Conservation (phyloP, 2,797 vertebrate genomes). For the Helicolenus hilgendorfi region DNA sequence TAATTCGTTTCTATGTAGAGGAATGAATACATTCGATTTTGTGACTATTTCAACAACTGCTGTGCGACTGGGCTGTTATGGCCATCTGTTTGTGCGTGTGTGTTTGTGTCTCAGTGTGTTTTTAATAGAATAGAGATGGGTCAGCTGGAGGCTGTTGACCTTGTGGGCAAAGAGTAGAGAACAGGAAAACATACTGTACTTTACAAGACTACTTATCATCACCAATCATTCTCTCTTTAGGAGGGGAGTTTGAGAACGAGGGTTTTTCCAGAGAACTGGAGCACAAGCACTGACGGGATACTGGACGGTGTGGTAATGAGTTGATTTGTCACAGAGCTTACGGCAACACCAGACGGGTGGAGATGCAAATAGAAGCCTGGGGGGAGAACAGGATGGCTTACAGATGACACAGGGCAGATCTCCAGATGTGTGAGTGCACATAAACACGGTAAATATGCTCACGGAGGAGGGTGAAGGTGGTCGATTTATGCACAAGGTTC, state of each 20-base stretch:
- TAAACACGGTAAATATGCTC: neutral
- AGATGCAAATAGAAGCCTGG: slow-evolving; percentile 44
- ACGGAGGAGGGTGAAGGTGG: neutral
- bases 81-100: slow-evolving; percentile 5
- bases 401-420: slow-evolving; percentile 39
- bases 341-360: neutral
- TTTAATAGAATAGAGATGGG: slow-evolving; percentile 41
- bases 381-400: slow-evolving; percentile 36
- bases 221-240: neutral
- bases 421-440: slow-evolving; percentile 43
- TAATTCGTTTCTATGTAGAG: too few species aligned
- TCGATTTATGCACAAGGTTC: slow-evolving; percentile 1
- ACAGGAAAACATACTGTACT: neutral
- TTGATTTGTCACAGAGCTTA: slow-evolving; percentile 52
- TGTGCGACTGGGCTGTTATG: neutral
- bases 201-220: neutral
- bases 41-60: too few species aligned
- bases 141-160: slow-evolving; percentile 61
- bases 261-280: slow-evolving; percentile 16
- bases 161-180: slow-evolving; percentile 38
- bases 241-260: neutral
- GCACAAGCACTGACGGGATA: slow-evolving; percentile 4
- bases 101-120: slow-evolving; percentile 15
- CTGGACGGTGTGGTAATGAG: slow-evolving; percentile 1
- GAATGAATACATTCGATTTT: too few species aligned